phyloP scores from a whole-genome alignment of 1,140 invertebrate genomes.

The Tetramorium alpestre region DNA sequence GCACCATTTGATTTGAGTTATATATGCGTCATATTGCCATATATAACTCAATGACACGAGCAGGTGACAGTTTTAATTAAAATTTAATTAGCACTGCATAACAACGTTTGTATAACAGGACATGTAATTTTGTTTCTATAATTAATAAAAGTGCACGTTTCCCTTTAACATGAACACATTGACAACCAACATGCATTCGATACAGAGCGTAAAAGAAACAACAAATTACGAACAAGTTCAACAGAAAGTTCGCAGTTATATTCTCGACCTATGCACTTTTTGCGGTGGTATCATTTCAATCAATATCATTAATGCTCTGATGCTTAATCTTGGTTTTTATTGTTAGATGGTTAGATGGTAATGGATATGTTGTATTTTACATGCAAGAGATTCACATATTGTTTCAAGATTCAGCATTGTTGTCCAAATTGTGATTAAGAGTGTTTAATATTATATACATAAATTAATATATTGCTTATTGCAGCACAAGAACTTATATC shows the following conservation, averaged over 20 bases:
- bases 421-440: not conserved
- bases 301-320: not conserved
- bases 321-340: not conserved
- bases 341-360: no score
- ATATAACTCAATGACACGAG: conserved; percentile 48
- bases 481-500: not conserved
- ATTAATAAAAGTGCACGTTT: conserved; percentile 50
- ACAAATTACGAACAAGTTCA: not conserved
- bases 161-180: conserved; percentile 26
- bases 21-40: conserved; percentile 23
- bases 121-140: conserved; percentile 50
- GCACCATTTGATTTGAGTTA: not conserved
- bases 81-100: conserved; percentile 54
- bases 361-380: not conserved
- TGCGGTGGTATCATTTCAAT: not conserved
- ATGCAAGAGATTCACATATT: not conserved
- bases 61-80: conserved; percentile 58
- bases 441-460: not conserved
- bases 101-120: conserved; percentile 25
- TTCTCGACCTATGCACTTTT: not conserved
- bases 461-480: not conserved
- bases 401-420: not conserved
- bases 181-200: not conserved
- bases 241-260: not conserved
- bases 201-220: not conserved